Percentiles rank a stretch among this genome's conserved stretches.
phyloP scores from a whole-genome alignment of 37 sponge, comb jelly and placozoan species.

The Hexactinellida sp. region DNA sequence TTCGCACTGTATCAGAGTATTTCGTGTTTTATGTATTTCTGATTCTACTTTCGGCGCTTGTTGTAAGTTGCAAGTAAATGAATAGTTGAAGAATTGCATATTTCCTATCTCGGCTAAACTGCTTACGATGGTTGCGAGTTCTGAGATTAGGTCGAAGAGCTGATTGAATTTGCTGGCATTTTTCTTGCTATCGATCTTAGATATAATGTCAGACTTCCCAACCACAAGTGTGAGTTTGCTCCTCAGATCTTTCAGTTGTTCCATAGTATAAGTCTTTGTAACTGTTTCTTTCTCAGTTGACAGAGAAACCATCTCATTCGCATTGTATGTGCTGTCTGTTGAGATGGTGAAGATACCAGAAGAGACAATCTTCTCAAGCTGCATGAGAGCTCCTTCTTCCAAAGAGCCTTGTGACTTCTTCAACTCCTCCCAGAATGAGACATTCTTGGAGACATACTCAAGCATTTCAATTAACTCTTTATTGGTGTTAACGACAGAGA shows the following conservation, averaged over 20 bases:
- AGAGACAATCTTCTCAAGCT: not conserved
- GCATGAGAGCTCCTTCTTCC: constrained; percentile 13
- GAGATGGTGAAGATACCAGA: not conserved
- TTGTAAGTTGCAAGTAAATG: not conserved
- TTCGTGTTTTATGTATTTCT: not conserved
- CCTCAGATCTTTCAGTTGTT: constrained; percentile 5
- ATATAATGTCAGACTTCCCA: not conserved
- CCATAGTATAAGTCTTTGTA: not conserved
- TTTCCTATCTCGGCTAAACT: not conserved
- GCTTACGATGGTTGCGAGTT: not conserved
- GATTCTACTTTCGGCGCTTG: not conserved
- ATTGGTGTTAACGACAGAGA: not conserved
- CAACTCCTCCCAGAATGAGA: not conserved
- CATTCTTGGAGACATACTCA: not conserved
- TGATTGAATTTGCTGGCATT: not conserved
- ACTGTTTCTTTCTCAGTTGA: not conserved
- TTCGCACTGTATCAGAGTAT: not conserved
- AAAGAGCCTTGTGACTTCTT: not conserved
- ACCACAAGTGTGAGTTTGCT: not conserved
- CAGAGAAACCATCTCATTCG: not conserved
- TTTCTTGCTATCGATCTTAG: not conserved
- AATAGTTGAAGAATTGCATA: not conserved
- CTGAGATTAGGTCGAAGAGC: not conserved
- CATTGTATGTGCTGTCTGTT: not conserved
- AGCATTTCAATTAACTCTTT: not conserved